Evolutionary conservation across 2,797 vertebrate genomes (phyloP).

Genomic region (Enteromius radiatus): DNA sequence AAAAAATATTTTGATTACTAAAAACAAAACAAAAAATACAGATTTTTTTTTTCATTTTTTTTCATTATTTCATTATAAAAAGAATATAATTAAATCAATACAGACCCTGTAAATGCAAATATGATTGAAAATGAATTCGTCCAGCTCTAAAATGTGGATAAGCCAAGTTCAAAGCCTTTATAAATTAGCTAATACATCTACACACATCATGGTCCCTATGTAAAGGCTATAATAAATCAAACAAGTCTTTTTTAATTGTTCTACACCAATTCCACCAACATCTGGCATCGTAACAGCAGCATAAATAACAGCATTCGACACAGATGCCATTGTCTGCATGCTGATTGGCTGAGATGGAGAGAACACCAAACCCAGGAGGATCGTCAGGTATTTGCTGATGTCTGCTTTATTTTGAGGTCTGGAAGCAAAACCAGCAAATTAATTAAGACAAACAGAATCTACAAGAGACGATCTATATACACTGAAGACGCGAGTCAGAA

Average conservation of each 20-base stretch:
- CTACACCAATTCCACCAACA: neutral
- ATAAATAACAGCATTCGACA: neutral
- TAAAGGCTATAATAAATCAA: neutral
- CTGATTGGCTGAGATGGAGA: neutral
- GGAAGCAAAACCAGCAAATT: neutral
- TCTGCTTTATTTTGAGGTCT: neutral
- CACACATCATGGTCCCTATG: neutral
- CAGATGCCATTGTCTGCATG: neutral
- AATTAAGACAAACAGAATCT: neutral
- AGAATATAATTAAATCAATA: no score
- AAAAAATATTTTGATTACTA: no score
- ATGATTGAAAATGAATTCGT: no score
- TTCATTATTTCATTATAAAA: no score
- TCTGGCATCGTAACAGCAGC: neutral
- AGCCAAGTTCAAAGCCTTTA: neutral
- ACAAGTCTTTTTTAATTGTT: neutral
- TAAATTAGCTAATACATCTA: neutral
- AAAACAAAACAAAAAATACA: no score
- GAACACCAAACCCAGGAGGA: neutral
- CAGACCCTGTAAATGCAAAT: no score
- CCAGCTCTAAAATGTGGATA: neutral
- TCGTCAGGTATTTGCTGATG: neutral
- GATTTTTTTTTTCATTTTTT: no score
- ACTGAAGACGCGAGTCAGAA: slow-evolving; percentile 2
- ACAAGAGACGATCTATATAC: neutral